Conservation (phyloP, 1,140 invertebrate genomes). For the Capitella teleta region DNA sequence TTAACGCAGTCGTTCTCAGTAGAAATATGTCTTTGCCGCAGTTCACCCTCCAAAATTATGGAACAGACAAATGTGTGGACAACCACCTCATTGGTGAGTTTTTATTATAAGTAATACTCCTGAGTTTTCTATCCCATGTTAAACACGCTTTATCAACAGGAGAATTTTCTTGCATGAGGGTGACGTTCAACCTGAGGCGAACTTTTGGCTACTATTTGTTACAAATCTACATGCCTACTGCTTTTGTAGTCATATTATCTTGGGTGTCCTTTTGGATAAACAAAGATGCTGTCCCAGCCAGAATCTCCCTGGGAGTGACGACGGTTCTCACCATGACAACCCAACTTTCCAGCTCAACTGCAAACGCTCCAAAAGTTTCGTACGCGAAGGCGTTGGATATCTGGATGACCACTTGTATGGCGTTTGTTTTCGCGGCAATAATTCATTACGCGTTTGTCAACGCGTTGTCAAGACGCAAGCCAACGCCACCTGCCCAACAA, state of each 20-base stretch:
- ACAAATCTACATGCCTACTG: conserved; percentile 79
- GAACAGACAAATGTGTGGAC: no score
- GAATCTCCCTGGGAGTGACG: background rate
- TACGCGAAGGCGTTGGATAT: conserved; percentile 78
- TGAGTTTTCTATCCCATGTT: no score
- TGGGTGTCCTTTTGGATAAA: conserved; percentile 4
- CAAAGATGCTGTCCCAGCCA: background rate
- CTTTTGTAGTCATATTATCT: conserved; percentile 43
- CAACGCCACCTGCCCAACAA: no score
- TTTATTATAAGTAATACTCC: no score
- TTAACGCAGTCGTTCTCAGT: no score
- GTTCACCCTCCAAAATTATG: no score
- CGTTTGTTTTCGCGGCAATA: conserved; percentile 3
- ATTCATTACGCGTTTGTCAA: background rate
- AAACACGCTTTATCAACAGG: no score
- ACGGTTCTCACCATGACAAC: conserved; percentile 8
- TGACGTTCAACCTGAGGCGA: conserved; percentile 79
- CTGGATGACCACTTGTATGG: conserved; percentile 70
- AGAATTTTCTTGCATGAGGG: conserved; percentile 44
- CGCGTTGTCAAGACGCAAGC: no score
- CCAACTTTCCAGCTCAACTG: no score
- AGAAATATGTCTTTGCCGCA: no score
- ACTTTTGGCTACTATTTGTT: conserved; percentile 60
- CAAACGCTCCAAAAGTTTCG: conserved; percentile 1
- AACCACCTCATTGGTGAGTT: no score